Base-by-base conservation (phyloP, 2,113 vertebrate species). In the Galbula dea region DNA sequence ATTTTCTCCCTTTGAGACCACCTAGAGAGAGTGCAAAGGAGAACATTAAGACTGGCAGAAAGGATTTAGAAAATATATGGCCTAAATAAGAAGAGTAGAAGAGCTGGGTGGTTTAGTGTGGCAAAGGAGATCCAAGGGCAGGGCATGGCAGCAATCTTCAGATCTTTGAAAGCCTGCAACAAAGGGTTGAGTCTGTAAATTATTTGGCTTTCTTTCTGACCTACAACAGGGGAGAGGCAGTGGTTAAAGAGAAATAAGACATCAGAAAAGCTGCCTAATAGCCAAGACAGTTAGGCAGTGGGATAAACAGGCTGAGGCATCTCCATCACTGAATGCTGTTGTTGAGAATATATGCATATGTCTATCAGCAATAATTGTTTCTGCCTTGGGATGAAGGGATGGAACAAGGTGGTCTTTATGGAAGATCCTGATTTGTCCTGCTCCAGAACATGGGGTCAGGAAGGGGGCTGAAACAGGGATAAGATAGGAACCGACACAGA, bases 301-400 rank as follows among this genome's bases (percentile, higher is more conserved):
- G 17, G 19, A 30, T 37, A 49, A 36, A 14, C 4, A 13, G 32
- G 3, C 37, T 66, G 41, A 29, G n/a, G 6, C 2, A 1, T 39
- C 72, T 82, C 62, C 46, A 5, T n/a, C 0, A 0, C 2, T 77
- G 22, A 52, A 52, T 49, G 29, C 14, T 58, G 7, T 46, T 37
- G 41, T 22, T 0, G 2, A 62, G 17, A 24, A 21, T 72, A 90
- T 65, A 77, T 12, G n/a, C 1, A 0, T 26, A 6, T 7, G 7
- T 39, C 46, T 58, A 5, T 45, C 34, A n/a, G 54, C 58, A n/a
- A 4, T 7, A 54, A 32, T 17, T 52, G 18, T 43, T 72, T 82
- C 18, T 89, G 15, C 23, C 87, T 61, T 82, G 49, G 12, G 34
- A 41, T 0, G 6, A 82, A 10, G 13, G 19, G 30, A 36, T 27